Percentiles rank a stretch among this genome's conserved stretches.
phyloP scores from a whole-genome alignment of 2,888 invertebrate genomes.

The Adineta ricciae region DNA sequence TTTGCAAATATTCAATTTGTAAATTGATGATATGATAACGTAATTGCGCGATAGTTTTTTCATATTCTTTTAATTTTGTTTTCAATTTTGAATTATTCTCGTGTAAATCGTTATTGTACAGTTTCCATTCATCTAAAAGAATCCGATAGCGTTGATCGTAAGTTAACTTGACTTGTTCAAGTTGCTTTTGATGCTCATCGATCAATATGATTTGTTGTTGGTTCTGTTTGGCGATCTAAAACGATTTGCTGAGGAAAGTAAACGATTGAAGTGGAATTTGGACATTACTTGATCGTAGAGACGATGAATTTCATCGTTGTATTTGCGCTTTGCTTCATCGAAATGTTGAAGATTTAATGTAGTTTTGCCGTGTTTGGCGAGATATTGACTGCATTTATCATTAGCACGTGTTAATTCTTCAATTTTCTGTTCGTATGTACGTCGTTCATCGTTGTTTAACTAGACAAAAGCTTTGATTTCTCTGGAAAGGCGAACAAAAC shows the following conservation, averaged over 20 bases:
- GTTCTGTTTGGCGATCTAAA: background rate
- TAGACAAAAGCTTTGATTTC: too few relatives aligned
- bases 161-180: background rate
- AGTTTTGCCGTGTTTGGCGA: background rate
- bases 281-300: background rate
- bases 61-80: conserved; percentile 16
- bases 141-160: background rate
- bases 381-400: background rate
- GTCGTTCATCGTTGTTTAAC: background rate
- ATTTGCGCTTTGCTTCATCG: background rate
- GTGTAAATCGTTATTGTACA: background rate
- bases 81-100: background rate
- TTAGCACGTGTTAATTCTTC: background rate
- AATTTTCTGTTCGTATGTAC: background rate
- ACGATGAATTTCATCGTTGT: conserved; percentile 10
- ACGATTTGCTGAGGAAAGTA: background rate
- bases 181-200: conserved; percentile 13
- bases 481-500: too few relatives aligned
- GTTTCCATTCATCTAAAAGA: conserved; percentile 8
- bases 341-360: background rate
- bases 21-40: conserved; percentile 2
- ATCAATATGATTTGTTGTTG: background rate
- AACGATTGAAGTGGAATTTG: background rate
- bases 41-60: background rate
- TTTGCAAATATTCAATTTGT: conserved; percentile 14